These are phyloP conservation scores for Saguinus midas DNA, from an alignment of 2,113 vertebrate genomes.

Conservation along the genomic window DNA sequence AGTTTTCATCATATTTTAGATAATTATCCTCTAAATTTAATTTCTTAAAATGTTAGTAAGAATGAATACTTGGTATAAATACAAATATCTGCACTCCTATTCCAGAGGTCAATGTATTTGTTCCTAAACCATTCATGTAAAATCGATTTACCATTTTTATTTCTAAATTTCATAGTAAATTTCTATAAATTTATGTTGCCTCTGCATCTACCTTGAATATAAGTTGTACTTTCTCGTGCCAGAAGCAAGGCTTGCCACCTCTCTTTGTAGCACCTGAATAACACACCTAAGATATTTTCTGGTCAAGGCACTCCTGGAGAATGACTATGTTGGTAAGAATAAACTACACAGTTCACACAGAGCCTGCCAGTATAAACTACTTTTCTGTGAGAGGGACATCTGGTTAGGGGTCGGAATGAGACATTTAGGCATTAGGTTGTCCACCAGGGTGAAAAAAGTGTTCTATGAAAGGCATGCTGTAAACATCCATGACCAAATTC, in stretches of 20 bases:
- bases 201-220: neutral
- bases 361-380: neutral
- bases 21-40: neutral
- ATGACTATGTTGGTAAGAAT: neutral
- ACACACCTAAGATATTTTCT: neutral
- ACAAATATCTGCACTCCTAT: neutral
- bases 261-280: neutral
- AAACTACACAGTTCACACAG: neutral
- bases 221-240: neutral
- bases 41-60: neutral
- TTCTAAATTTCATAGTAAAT: neutral
- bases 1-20: neutral
- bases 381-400: neutral
- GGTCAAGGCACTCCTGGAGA: neutral
- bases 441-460: neutral
- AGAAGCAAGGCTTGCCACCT: too few species aligned
- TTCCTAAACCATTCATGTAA: neutral
- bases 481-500: neutral
- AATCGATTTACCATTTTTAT: neutral
- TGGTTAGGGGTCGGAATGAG: fast-evolving
- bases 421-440: neutral
- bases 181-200: neutral
- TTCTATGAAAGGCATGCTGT: neutral
- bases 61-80: neutral
- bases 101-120: neutral